Evolutionary conservation across 2,888 invertebrate genomes (phyloP).

Genomic region (Helleia helle): DNA sequence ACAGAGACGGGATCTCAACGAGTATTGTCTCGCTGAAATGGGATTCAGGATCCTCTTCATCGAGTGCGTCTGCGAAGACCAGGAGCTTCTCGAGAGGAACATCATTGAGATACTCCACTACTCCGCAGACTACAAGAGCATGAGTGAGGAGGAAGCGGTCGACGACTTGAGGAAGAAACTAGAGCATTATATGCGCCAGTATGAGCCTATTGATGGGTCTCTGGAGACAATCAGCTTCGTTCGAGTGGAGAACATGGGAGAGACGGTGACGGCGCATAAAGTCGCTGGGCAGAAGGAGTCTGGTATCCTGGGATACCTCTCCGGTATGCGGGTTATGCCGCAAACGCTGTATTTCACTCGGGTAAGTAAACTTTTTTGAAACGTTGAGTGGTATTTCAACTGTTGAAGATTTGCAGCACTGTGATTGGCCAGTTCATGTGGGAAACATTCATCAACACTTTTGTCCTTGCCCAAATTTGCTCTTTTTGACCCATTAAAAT

Average conservation of each 20-base stretch:
- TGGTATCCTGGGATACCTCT: slow-evolving; percentile 89
- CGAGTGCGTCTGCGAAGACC: slow-evolving; percentile 92
- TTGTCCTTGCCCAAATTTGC: no score
- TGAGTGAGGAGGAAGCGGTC: slow-evolving; percentile 84
- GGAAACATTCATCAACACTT: no score
- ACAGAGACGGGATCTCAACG: slow-evolving; percentile 84
- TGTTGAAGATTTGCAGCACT: no score
- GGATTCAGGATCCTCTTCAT: slow-evolving; percentile 92
- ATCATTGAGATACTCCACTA: slow-evolving; percentile 85
- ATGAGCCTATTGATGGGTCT: slow-evolving; percentile 83
- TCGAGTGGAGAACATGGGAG: slow-evolving; percentile 71
- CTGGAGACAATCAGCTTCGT: slow-evolving; percentile 70
- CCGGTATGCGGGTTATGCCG: slow-evolving; percentile 86
- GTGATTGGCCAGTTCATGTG: no score
- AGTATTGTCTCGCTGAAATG: slow-evolving; percentile 80
- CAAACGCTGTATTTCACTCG: slow-evolving; percentile 92
- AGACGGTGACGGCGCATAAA: slow-evolving; percentile 80
- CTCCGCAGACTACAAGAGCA: slow-evolving; percentile 88
- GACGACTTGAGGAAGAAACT: slow-evolving; percentile 87
- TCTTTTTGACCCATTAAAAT: no score
- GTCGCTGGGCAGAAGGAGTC: slow-evolving; percentile 87
- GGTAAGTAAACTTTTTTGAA: slow-evolving; percentile 67
- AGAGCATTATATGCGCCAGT: slow-evolving; percentile 86
- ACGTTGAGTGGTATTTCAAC: no score
- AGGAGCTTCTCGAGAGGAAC: slow-evolving; percentile 58